Percentiles rank a stretch among this genome's conserved stretches.
Conservation (phyloP, 2,797 vertebrate genomes). For the Erethizon dorsatum region DNA sequence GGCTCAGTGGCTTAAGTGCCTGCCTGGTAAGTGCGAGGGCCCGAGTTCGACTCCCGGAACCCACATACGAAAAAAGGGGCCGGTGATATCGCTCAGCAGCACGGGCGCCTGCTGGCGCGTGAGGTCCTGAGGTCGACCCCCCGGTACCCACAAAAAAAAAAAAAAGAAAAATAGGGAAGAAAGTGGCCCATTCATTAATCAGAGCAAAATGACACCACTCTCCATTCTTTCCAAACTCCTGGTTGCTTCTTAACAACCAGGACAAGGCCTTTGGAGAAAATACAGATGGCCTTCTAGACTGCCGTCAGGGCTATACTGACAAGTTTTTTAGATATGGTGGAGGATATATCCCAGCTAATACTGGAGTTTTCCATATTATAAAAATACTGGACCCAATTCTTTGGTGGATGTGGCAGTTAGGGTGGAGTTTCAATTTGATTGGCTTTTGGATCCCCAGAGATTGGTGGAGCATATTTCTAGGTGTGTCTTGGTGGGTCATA, state of each 20-base stretch:
- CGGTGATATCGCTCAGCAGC: too few relatives aligned
- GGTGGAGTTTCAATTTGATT: not conserved
- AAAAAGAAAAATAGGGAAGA: slow-evolving; percentile 64
- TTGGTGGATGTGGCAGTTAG: not conserved
- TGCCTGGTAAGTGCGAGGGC: too few relatives aligned
- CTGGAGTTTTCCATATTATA: slow-evolving; percentile 57
- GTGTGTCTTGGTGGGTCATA: not conserved
- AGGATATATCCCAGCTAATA: slow-evolving; percentile 51
- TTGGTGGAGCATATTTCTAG: not conserved
- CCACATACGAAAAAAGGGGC: too few relatives aligned
- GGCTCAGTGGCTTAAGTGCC: too few relatives aligned
- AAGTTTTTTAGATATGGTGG: slow-evolving; percentile 8
- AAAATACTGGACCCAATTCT: slow-evolving; percentile 60
- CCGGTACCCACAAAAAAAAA: too few relatives aligned
- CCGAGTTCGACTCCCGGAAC: too few relatives aligned
- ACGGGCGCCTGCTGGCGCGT: too few relatives aligned
- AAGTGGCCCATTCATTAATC: not conserved
- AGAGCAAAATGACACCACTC: not conserved
- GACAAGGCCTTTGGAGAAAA: slow-evolving; percentile 80
- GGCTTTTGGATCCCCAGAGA: not conserved
- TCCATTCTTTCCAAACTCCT: slow-evolving; percentile 10
- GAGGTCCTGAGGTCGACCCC: too few relatives aligned
- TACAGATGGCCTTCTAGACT: slow-evolving; percentile 89
- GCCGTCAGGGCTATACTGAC: slow-evolving; percentile 57
- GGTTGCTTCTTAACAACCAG: slow-evolving; percentile 89